phyloP scores from a whole-genome alignment of 2,888 invertebrate species.

The Pegoplata infirma region DNA sequence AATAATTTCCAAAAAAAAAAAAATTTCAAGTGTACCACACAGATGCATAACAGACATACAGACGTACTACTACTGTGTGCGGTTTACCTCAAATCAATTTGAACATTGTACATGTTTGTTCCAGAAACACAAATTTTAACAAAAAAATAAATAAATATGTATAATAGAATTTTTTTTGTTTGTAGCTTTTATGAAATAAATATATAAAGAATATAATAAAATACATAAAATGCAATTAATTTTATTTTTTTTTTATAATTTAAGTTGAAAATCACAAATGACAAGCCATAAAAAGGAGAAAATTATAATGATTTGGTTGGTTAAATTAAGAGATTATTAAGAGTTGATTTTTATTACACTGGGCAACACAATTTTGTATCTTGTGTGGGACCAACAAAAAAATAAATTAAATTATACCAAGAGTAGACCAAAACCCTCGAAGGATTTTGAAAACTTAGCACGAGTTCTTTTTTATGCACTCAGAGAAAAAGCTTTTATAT shows the following conservation, averaged over 20 bases:
- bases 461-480: no score
- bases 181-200: neutral
- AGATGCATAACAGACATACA: neutral
- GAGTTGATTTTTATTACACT: no score
- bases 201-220: neutral
- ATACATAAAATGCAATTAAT: neutral
- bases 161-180: neutral
- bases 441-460: no score
- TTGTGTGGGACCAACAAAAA: no score
- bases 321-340: no score
- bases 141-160: conserved; percentile 16
- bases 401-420: no score
- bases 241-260: neutral
- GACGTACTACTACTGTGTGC: conserved; percentile 14
- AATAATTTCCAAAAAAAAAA: no score
- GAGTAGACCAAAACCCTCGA: no score
- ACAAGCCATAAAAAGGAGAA: neutral
- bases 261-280: neutral
- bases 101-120: conserved; percentile 58
- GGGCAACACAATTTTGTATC: no score
- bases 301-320: no score
- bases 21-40: neutral
- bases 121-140: conserved; percentile 61
- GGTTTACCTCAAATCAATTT: conserved; percentile 62
- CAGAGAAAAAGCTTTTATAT: no score